phyloP scores from a whole-genome alignment of 2,113 vertebrate genomes.

The Xiphophorus hellerii region DNA sequence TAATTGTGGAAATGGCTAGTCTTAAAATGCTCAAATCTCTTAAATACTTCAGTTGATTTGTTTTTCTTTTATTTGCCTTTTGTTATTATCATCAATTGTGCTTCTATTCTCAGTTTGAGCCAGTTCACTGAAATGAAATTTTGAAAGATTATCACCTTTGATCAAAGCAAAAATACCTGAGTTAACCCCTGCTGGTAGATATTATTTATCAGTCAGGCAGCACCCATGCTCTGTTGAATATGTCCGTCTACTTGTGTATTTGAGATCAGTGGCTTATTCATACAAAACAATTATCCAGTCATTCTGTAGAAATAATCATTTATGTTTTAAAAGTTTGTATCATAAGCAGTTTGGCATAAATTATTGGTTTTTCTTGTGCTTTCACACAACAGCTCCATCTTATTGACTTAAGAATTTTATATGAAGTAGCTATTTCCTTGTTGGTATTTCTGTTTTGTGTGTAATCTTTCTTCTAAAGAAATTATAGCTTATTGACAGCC shows the following conservation, averaged over 20 bases:
- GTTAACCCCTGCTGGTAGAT: not conserved
- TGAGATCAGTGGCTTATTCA: not conserved
- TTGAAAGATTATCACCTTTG: not conserved
- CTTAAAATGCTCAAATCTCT: too few relatives aligned
- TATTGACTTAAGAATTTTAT: not conserved
- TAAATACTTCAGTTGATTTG: not conserved
- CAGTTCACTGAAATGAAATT: not conserved
- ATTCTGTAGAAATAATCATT: not conserved
- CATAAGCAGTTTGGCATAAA: not conserved
- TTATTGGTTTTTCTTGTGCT: not conserved
- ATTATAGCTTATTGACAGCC: too few relatives aligned
- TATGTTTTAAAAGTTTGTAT: not conserved
- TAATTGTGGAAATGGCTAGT: too few relatives aligned
- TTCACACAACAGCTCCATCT: not conserved
- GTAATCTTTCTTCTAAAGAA: not conserved
- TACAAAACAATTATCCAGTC: not conserved
- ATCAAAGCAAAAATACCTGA: not conserved
- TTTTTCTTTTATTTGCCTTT: not conserved
- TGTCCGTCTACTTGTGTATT: not conserved
- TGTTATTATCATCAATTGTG: not conserved
- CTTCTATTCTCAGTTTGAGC: too few relatives aligned
- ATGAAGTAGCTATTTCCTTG: not conserved
- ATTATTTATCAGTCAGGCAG: not conserved
- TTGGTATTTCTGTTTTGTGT: not conserved
- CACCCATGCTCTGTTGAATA: not conserved